Evolutionary conservation across 2,797 vertebrate species (phyloP), one percentile per base, ranked within the genome.

Genomic region (Myotis vivesi): DNA sequence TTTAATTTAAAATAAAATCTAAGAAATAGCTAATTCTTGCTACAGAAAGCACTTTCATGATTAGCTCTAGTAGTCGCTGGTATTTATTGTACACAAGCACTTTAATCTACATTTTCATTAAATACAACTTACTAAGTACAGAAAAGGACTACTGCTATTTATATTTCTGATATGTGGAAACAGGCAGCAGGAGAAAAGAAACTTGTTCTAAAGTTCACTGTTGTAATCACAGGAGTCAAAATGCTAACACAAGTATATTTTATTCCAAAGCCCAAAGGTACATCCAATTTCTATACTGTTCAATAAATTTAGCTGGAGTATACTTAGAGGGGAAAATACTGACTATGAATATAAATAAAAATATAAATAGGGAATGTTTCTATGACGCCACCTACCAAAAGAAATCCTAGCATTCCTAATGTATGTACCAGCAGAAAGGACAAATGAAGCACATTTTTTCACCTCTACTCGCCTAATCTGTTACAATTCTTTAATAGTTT

Each of bases 81-180:
- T 72, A 82, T 92, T 96, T 96, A 85, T 38, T 82, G 57, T 83
- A 76, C 51, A 83, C n/a, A 80, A 77, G 38, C 55, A 87, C 72
- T 83, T 75, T 76, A 96, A 91, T 94, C 57, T 66, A 33, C 71
- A 46, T 80, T 87, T 92, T 94, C 72, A 85, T 95, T 94, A 96
- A 95, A 79, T 53, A 51, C 28, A 89, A 44, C 72, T 90, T 51
- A 90, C 88, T 92, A 92, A 71, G 86, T 87, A 93, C 81, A 91
- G 62, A 93, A 95, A 86, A 89, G 44, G 36, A 86, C 85, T 83
- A 55, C 41, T 84, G 75, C 69, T 90, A 71, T 79, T 92, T 88
- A 59, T 87, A 85, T 69, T 59, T 92, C 73, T 64, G 64, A 95
- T 51, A 75, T 28, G 71, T 93, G 36, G 55, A 41, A 66, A 72